Conservation (phyloP, 2,113 vertebrate species). For the Stegostoma tigrinum region DNA sequence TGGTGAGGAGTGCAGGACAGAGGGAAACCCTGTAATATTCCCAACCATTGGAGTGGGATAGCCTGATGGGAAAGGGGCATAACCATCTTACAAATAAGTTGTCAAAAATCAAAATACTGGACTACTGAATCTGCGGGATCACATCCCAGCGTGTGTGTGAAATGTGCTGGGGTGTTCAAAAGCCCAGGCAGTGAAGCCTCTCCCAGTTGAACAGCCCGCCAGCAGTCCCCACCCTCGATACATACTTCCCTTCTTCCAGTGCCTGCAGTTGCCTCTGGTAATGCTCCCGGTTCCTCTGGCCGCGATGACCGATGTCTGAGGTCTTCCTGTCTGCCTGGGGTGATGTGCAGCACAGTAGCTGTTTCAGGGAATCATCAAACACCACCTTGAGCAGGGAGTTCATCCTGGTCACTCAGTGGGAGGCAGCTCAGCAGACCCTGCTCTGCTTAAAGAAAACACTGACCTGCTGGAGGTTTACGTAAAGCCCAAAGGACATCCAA, state of each 20-base stretch:
- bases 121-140: no score
- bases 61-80: no score
- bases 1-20: no score
- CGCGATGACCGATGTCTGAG: accelerated
- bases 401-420: not conserved
- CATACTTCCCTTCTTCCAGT: not conserved
- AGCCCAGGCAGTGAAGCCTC: no score
- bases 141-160: no score
- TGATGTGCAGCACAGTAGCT: not conserved
- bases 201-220: no score
- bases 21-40: no score
- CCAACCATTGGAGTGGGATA: no score
- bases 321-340: not conserved
- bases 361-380: not conserved
- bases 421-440: not conserved
- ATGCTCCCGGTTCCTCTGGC: not conserved
- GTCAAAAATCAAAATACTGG: no score
- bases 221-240: no score
- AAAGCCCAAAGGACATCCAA: not conserved
- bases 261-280: not conserved
- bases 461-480: not conserved
- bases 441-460: not conserved
- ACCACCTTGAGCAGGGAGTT: not conserved
- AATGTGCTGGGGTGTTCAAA: no score
- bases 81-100: no score